These are phyloP conservation scores for Sinocyclocheilus rhinocerous DNA, from an alignment of 2,113 vertebrate genomes.

Conservation along the genomic window DNA sequence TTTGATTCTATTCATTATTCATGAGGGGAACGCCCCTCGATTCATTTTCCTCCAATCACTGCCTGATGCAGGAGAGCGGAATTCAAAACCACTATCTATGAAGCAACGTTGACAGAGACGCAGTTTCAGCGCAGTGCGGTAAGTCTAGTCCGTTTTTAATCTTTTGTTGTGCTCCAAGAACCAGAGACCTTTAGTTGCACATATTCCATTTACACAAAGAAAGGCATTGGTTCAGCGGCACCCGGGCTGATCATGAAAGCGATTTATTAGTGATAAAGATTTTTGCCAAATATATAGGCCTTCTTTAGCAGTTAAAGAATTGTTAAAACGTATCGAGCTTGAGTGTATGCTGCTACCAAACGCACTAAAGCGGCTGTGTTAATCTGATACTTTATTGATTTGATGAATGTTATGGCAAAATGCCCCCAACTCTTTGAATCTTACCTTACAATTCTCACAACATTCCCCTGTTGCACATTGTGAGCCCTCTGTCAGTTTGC, in stretches of 20 bases:
- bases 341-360: no score
- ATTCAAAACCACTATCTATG: background rate
- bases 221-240: background rate
- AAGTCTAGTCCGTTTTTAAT: no score
- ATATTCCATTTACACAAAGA: background rate
- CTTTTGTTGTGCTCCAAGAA: no score
- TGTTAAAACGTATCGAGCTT: no score
- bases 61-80: background rate
- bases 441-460: conserved; percentile 76
- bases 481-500: conserved; percentile 62
- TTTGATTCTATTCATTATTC: background rate
- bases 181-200: no score
- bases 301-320: no score
- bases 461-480: conserved; percentile 73
- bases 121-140: no score
- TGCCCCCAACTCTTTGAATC: conserved; percentile 24
- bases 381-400: background rate
- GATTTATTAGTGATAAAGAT: no score
- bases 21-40: background rate
- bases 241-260: no score
- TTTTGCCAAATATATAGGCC: no score
- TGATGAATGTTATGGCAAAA: background rate
- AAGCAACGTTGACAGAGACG: background rate
- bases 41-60: background rate
- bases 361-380: no score